Conservation (phyloP, 1,140 invertebrate genomes). For the Battus philenor region DNA sequence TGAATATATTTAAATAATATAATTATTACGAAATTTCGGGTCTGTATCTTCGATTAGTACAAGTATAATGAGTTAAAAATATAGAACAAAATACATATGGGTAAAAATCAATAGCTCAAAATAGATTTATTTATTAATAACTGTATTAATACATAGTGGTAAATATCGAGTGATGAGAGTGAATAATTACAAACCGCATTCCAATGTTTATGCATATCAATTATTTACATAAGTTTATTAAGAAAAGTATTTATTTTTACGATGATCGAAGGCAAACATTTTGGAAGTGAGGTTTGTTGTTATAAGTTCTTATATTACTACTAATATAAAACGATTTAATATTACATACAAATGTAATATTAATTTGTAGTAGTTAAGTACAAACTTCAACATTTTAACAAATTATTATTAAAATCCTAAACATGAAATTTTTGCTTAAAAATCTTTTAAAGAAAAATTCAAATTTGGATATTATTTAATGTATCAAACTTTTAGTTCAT, state of each 20-base stretch:
- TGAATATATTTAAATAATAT: neutral
- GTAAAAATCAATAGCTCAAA: constrained; percentile 9
- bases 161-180: neutral
- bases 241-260: neutral
- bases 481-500: too few relatives aligned
- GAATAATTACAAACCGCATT: constrained; percentile 1
- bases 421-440: too few relatives aligned
- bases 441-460: too few relatives aligned
- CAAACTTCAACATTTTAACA: too few relatives aligned
- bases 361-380: too few relatives aligned
- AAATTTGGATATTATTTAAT: too few relatives aligned
- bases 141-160: constrained; percentile 1
- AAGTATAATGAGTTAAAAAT: constrained; percentile 5
- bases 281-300: too few relatives aligned
- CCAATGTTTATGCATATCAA: neutral
- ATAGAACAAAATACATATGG: neutral
- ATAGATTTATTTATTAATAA: constrained; percentile 1
- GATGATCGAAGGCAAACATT: too few relatives aligned
- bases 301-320: too few relatives aligned
- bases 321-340: too few relatives aligned
- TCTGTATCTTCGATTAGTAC: constrained; percentile 10
- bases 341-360: too few relatives aligned
- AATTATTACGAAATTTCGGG: constrained; percentile 7
- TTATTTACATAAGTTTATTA: neutral
- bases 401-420: too few relatives aligned